A percentile compares a stretch with the other conserved stretches of the same genome.
These are phyloP conservation scores for Drosophila burlai DNA, from an alignment of 1,140 invertebrate species.

Conservation along the genomic window DNA sequence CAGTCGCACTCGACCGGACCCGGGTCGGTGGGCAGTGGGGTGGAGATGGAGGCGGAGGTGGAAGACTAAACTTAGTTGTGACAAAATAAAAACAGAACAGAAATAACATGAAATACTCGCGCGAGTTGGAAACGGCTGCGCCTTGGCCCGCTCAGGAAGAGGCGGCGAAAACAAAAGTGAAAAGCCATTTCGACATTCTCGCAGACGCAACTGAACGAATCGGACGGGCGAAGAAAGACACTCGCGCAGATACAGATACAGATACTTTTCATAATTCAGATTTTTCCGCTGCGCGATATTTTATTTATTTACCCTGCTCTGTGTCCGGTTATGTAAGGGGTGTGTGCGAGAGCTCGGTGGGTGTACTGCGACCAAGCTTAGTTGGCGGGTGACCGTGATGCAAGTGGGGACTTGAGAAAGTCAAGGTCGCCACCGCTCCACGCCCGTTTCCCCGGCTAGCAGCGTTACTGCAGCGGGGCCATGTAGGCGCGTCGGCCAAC, in stretches of 20 bases:
- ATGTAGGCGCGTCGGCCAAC: constrained; percentile 58
- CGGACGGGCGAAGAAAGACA: constrained; percentile 54
- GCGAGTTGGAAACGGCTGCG: constrained; percentile 45
- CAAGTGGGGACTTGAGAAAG: constrained; percentile 64
- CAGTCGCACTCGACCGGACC: constrained; percentile 5
- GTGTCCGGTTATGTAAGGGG: constrained; percentile 65
- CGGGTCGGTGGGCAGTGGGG: constrained; percentile 8
- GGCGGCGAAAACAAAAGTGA: constrained; percentile 64
- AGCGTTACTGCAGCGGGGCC: constrained; percentile 54
- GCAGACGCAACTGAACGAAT: constrained; percentile 62
- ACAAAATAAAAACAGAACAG: constrained; percentile 61
- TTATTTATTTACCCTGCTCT: constrained; percentile 70
- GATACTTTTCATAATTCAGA: constrained; percentile 77
- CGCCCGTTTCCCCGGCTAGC: not conserved
- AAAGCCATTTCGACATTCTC: constrained; percentile 72
- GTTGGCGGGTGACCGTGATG: constrained; percentile 39
- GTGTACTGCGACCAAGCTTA: constrained; percentile 26
- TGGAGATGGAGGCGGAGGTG: constrained; percentile 14
- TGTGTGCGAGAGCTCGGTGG: constrained; percentile 21
- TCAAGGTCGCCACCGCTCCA: constrained; percentile 61
- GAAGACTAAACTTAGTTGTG: constrained; percentile 47
- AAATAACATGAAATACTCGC: constrained; percentile 48
- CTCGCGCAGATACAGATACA: constrained; percentile 41
- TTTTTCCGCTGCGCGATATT: constrained; percentile 70
- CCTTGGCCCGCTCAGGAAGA: constrained; percentile 62